These are phyloP conservation scores for Anthopleura xanthogrammica DNA, from an alignment of 92 coral and sea anemone genomes.

Conservation along the genomic window DNA sequence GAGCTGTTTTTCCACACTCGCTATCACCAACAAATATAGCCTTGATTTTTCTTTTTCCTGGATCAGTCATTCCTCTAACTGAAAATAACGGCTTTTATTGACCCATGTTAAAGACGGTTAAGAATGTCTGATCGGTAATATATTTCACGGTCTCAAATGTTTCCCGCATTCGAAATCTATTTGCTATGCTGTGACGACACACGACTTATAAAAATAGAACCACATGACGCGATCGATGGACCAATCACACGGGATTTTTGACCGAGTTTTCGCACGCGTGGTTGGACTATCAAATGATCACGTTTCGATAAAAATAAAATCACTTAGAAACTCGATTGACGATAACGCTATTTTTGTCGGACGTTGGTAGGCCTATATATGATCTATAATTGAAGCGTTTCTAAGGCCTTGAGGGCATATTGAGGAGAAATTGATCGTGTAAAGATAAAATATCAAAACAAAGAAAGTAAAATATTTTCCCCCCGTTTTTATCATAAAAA, in stretches of 20 bases:
- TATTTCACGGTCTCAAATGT: neutral
- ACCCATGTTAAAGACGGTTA: constrained; percentile 9
- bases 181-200: constrained; percentile 11
- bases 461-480: neutral
- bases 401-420: neutral
- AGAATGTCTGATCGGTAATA: neutral
- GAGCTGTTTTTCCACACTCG: constrained; percentile 62
- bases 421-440: neutral
- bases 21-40: constrained; percentile 63
- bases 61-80: constrained; percentile 27
- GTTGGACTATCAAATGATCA: neutral
- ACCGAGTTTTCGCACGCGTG: too few species aligned
- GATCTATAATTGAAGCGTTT: neutral
- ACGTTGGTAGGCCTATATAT: neutral
- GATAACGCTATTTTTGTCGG: neutral
- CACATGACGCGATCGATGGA: constrained; percentile 5
- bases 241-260: constrained; percentile 15
- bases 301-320: neutral
- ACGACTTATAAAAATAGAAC: constrained; percentile 23
- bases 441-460: too few species aligned
- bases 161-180: constrained; percentile 19
- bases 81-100: constrained; percentile 8
- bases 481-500: neutral
- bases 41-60: constrained; percentile 47
- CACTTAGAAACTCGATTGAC: too few species aligned